phyloP scores from a whole-genome alignment of 2,113 vertebrate genomes.

The Myrmophylax atrothorax region DNA sequence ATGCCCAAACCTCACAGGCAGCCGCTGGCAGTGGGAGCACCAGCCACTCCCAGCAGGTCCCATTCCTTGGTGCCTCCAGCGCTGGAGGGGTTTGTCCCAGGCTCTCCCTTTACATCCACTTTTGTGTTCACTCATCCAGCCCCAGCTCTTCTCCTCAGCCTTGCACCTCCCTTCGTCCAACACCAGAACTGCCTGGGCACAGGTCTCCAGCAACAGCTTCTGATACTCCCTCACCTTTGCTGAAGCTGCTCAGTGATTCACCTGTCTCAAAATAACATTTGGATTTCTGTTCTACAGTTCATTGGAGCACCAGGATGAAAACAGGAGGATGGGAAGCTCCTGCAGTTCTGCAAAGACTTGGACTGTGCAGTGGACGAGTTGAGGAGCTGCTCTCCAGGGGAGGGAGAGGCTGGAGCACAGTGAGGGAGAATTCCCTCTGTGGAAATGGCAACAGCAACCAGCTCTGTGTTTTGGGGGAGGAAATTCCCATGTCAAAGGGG shows the following conservation, averaged over 20 bases:
- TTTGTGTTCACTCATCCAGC: neutral
- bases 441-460: neutral
- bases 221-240: neutral
- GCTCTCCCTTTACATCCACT: fast-evolving
- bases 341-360: neutral
- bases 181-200: neutral
- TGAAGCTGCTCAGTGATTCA: neutral
- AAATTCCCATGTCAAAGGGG: fast-evolving
- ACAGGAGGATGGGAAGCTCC: neutral
- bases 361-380: neutral
- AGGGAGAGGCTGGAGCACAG: neutral
- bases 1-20: neutral
- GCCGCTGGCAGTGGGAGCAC: neutral
- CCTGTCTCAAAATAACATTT: neutral
- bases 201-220: neutral
- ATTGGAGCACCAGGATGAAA: neutral
- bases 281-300: neutral
- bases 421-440: neutral
- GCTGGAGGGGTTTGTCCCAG: neutral
- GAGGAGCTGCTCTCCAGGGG: neutral
- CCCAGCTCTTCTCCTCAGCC: neutral
- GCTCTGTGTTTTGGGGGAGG: neutral
- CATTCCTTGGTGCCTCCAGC: neutral
- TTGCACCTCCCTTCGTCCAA: fast-evolving
- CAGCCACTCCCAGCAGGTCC: fast-evolving